These are phyloP conservation scores for Ephydatia muelleri DNA, from an alignment of 37 sponge, comb jelly and placozoan species.

Conservation along the genomic window DNA sequence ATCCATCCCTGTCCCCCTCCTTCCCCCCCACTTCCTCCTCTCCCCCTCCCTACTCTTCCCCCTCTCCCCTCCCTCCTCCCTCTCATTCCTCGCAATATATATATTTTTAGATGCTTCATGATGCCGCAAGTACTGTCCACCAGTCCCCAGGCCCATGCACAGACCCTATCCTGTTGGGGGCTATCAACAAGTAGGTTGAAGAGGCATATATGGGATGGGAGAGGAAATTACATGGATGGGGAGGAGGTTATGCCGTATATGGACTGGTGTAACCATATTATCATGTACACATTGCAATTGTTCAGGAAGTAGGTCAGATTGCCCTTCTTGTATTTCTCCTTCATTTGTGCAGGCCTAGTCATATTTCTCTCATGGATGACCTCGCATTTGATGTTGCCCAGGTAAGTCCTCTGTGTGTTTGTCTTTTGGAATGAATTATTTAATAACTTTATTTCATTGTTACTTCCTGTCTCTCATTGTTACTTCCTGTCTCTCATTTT, in stretches of 20 bases:
- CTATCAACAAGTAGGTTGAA: slow-evolving; percentile 27
- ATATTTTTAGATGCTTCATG: too few species aligned
- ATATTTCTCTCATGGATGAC: slow-evolving; percentile 46
- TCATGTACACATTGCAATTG: background rate
- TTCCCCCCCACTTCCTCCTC: background rate
- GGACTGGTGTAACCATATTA: too few species aligned
- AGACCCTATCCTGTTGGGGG: slow-evolving; percentile 21
- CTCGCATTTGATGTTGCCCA: slow-evolving; percentile 56
- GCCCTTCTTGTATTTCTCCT: background rate
- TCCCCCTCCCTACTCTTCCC: background rate
- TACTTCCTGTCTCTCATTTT: too few species aligned
- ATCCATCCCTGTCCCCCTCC: background rate
- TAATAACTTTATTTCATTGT: background rate
- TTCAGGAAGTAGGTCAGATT: background rate
- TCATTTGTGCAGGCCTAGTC: background rate
- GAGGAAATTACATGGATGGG: background rate
- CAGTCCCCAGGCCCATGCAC: slow-evolving; percentile 4
- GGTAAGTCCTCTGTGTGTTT: slow-evolving; percentile 3
- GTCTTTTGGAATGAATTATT: background rate
- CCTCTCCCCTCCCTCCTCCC: background rate
- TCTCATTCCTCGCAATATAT: background rate
- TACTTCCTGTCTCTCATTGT: too few species aligned
- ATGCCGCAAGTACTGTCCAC: background rate
- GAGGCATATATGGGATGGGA: background rate
- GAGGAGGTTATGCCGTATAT: too few species aligned